Percentiles rank a stretch among this genome's conserved stretches.
These are phyloP conservation scores for Platyura marginata DNA, from an alignment of 1,140 invertebrate species.

Conservation along the genomic window DNA sequence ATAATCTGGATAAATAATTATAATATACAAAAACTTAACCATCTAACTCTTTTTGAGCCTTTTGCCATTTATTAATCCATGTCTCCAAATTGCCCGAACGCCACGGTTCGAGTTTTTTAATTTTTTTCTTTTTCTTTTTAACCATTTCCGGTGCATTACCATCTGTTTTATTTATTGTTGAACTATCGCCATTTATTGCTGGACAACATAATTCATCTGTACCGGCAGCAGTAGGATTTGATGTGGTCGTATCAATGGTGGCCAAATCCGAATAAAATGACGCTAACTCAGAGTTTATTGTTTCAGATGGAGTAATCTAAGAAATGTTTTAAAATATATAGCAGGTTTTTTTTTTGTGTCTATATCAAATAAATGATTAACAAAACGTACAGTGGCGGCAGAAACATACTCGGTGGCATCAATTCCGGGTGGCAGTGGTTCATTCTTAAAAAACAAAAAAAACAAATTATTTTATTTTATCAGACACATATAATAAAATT, in stretches of 20 bases:
- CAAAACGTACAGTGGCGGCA: too few species aligned
- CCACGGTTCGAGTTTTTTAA: slow-evolving; percentile 1
- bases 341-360: neutral
- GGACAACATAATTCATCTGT: too few species aligned
- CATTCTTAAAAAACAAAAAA: neutral
- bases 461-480: too few species aligned
- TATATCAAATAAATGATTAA: neutral
- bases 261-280: slow-evolving; percentile 1
- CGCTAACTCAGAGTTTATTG: neutral
- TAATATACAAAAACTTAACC: too few species aligned
- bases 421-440: neutral
- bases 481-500: too few species aligned
- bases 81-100: neutral
- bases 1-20: too few species aligned
- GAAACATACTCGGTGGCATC: too few species aligned
- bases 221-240: neutral
- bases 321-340: neutral
- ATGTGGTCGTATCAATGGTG: neutral
- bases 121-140: slow-evolving; percentile 1
- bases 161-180: neutral
- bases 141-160: neutral
- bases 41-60: slow-evolving; percentile 1
- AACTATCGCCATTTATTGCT: too few species aligned
- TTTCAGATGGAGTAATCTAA: neutral
- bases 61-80: slow-evolving; percentile 1